Base-by-base conservation (phyloP, 2,888 invertebrate species). In the Ctena decussata region DNA sequence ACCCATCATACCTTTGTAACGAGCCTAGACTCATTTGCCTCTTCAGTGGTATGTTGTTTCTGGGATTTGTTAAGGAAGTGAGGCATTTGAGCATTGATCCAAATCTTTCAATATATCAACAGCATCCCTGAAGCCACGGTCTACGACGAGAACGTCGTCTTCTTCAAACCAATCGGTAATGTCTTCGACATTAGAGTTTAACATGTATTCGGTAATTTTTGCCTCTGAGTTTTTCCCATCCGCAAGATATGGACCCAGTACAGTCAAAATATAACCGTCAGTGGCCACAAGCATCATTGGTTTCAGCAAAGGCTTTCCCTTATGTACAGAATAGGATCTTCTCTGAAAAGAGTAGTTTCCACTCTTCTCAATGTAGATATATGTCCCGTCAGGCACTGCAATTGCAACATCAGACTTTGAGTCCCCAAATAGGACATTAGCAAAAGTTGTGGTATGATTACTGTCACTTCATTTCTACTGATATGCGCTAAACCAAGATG, bases 101-200 rank as follows among this genome's bases (percentile, higher is more conserved):
- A 85, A 72, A 39, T 87, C 89, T 15, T 65, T 72, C 32, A 85
- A 60, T 12, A 80, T 49, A 32, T 39, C n/a, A 44, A 84, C 2
- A 1, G 87, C 65, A 60, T 87, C 86, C 24, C 89, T 15, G 71
- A 90, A 90, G 5, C 86, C 85, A 32, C 89, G n/a, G 46, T 87
- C 84, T 0, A 85, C 86, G 15, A 85, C 73, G 79, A 87, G 82
- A 2, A 87, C 39, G 35, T 87, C 88, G 27, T 76, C 57, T 57
- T 77, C 72, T 41, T 83, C 15, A 3, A 90, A 46, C 77, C 75
- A 86, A 8, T 74, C 35, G 49, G 79, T 76, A 57, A 57, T 57
- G 2, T 57, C 12, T n/a, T 89, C 80, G 30, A 80, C 49, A 60
- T 87, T 89, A 39, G 49, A 49, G 21, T 73, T 77, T 5, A 90